These are phyloP conservation scores for Magallana angulata DNA, from an alignment of 1,140 invertebrate genomes.

Conservation along the genomic window DNA sequence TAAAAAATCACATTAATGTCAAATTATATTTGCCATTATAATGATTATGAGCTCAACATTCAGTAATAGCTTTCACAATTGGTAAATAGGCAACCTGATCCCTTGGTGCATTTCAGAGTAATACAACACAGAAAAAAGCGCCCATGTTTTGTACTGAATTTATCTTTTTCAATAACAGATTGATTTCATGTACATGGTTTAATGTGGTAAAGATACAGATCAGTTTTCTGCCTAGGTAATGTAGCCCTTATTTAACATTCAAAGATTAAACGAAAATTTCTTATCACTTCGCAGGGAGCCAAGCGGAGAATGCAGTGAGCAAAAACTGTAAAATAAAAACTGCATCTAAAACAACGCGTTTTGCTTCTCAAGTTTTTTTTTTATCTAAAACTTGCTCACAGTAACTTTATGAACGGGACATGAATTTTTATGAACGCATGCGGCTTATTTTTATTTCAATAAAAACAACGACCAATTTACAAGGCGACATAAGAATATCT, in stretches of 20 bases:
- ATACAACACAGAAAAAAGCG: conserved; percentile 11
- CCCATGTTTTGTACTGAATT: conserved; percentile 14
- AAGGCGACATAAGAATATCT: too few species aligned
- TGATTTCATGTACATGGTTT: conserved; percentile 14
- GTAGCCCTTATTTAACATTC: conserved; percentile 34
- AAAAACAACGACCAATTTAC: too few species aligned
- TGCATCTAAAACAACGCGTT: background rate
- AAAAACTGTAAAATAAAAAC: background rate
- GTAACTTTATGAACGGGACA: too few species aligned
- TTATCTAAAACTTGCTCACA: background rate
- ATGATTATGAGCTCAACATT: conserved; percentile 31
- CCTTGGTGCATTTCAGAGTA: background rate
- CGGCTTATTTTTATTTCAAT: too few species aligned
- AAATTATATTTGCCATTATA: conserved; percentile 18
- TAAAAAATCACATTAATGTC: conserved; percentile 31
- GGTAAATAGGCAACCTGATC: conserved; percentile 1
- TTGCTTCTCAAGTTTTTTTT: background rate
- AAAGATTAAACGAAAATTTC: conserved; percentile 33
- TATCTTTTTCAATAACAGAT: conserved; percentile 25
- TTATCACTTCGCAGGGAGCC: conserved; percentile 6
- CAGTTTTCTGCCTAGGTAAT: conserved; percentile 18
- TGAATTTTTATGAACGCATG: too few species aligned
- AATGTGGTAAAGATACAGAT: background rate
- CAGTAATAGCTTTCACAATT: conserved; percentile 17
- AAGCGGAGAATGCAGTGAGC: conserved; percentile 19